Evolutionary conservation across 2,797 vertebrate genomes (phyloP).

Genomic region (Megaceryle alcyon): DNA sequence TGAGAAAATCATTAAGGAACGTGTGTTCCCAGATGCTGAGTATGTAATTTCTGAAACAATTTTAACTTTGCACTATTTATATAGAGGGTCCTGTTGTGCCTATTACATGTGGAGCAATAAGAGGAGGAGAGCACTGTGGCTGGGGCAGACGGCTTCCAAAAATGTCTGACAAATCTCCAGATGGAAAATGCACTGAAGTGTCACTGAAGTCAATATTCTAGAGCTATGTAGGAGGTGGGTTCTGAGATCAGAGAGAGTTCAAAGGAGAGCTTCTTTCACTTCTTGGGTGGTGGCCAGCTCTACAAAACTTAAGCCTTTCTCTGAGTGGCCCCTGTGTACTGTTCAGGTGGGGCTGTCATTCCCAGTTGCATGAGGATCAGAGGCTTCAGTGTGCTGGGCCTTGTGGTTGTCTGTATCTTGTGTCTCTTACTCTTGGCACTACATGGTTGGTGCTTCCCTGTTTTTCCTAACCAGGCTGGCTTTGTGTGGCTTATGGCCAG

Average conservation of each 20-base stretch:
- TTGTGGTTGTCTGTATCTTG: background rate
- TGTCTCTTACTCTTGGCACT: background rate
- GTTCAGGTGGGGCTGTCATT: background rate
- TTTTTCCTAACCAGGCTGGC: background rate
- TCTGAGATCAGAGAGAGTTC: background rate
- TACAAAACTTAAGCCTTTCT: background rate
- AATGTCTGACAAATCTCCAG: background rate
- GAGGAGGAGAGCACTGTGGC: background rate
- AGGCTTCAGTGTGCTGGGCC: background rate
- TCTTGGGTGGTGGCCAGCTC: background rate
- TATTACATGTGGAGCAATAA: rapidly evolving
- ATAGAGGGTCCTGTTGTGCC: background rate
- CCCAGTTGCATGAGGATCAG: rapidly evolving
- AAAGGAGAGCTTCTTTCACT: background rate
- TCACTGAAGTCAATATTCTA: background rate
- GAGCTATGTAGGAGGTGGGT: background rate
- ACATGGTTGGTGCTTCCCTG: background rate
- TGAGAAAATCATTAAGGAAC: background rate
- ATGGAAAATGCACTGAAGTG: background rate
- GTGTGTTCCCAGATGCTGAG: background rate
- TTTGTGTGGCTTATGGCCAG: background rate
- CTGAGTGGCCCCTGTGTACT: background rate
- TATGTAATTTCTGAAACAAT: background rate
- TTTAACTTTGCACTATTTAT: background rate
- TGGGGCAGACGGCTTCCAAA: background rate